A percentile compares a stretch with the other conserved stretches of the same genome.
phyloP scores from a whole-genome alignment of 2,888 invertebrate genomes.

The Pediacus dermestoides region DNA sequence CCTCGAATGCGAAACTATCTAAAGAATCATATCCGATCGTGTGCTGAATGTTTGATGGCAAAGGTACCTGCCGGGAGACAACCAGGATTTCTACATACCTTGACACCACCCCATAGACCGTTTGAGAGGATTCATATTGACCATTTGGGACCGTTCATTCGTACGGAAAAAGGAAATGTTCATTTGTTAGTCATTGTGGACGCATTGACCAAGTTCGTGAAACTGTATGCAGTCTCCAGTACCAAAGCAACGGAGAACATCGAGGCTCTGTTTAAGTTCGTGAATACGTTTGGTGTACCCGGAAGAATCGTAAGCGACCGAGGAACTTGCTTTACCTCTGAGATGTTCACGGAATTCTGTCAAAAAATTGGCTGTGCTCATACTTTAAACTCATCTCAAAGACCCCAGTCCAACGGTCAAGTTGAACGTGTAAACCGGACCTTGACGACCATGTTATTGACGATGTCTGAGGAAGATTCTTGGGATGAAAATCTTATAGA shows the following conservation, averaged over 20 bases:
- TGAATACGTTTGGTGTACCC: constrained; percentile 23
- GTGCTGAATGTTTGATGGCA: constrained; percentile 19
- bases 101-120: constrained; percentile 16
- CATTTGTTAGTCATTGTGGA: constrained; percentile 17
- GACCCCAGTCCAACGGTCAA: constrained; percentile 9
- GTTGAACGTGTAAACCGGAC: constrained; percentile 10
- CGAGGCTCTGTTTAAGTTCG: constrained; percentile 18
- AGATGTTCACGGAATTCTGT: constrained; percentile 8
- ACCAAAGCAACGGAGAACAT: constrained; percentile 16
- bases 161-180: constrained; percentile 14
- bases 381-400: constrained; percentile 5
- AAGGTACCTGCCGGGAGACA: constrained; percentile 20
- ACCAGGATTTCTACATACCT: constrained; percentile 21
- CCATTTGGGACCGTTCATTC: constrained; percentile 22
- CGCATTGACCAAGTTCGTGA: constrained; percentile 20
- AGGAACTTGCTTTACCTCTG: constrained; percentile 13
- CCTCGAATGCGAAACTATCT: constrained; percentile 16
- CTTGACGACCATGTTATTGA: not conserved
- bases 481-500: constrained; percentile 6
- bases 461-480: constrained; percentile 3
- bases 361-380: constrained; percentile 16
- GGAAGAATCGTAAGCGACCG: constrained; percentile 25
- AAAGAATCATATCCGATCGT: constrained; percentile 19
- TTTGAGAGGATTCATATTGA: constrained; percentile 23
- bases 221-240: constrained; percentile 15